These are phyloP conservation scores for Drosophila falleni DNA, from an alignment of 2,888 invertebrate genomes.

Conservation along the genomic window DNA sequence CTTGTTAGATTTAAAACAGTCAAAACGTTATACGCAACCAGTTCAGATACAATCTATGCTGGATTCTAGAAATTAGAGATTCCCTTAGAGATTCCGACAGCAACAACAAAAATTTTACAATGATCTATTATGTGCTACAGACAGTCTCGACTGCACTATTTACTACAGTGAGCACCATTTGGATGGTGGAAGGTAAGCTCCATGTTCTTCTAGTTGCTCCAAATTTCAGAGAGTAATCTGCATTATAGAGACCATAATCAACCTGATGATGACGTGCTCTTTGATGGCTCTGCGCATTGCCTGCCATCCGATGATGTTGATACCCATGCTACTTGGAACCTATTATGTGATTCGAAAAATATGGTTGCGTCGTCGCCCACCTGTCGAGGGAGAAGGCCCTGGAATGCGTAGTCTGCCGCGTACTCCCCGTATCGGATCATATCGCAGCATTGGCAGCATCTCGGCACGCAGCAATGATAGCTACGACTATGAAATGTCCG, in stretches of 20 bases:
- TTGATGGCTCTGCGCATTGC: constrained; percentile 45
- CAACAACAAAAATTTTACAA: constrained; percentile 28
- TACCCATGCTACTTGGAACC: constrained; percentile 45
- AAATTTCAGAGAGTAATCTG: neutral
- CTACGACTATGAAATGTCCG: constrained; percentile 33
- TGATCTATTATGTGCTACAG: constrained; percentile 57
- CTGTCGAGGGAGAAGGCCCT: neutral
- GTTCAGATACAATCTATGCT: neutral
- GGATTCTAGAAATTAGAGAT: constrained; percentile 5
- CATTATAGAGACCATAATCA: constrained; percentile 55
- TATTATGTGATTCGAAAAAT: constrained; percentile 34
- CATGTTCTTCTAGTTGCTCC: neutral
- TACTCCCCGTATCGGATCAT: constrained; percentile 43
- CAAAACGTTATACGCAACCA: constrained; percentile 3
- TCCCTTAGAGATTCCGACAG: constrained; percentile 3
- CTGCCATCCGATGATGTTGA: constrained; percentile 62
- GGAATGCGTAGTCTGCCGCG: constrained; percentile 19
- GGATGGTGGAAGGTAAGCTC: constrained; percentile 58
- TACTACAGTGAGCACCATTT: constrained; percentile 37
- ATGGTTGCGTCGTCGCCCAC: constrained; percentile 23
- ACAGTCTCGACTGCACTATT: constrained; percentile 46
- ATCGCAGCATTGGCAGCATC: constrained; percentile 50
- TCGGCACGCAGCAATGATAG: constrained; percentile 45
- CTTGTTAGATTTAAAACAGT: constrained; percentile 6
- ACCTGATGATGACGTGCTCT: constrained; percentile 62